A percentile compares a stretch with the other conserved stretches of the same genome.
phyloP scores from a whole-genome alignment of 2,113 vertebrate species.

The Sigmodon hispidus region DNA sequence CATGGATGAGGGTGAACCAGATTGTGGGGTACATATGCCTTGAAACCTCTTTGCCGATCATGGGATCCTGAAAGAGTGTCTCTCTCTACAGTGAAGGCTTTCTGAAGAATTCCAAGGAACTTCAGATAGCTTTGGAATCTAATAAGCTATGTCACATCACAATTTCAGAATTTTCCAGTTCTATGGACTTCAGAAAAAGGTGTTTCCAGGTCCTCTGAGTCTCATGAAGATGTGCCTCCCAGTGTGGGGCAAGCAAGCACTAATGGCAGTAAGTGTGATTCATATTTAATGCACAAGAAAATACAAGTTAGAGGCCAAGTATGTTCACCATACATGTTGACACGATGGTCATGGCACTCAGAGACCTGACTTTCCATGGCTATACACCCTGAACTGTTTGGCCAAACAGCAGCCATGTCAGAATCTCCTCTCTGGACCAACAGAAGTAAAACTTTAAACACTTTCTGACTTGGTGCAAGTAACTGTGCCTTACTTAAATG shows the following conservation, averaged over 20 bases:
- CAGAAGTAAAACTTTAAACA: background rate
- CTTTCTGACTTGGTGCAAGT: background rate
- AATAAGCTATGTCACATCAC: background rate
- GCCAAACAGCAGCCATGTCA: background rate
- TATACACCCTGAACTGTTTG: background rate
- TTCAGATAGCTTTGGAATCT: background rate
- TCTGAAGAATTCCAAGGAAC: background rate
- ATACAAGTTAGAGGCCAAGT: constrained; percentile 17
- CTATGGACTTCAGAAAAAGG: background rate
- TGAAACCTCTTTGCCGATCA: background rate
- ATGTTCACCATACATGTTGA: constrained; percentile 24
- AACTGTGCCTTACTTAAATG: background rate
- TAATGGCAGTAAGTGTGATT: background rate
- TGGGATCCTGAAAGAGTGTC: background rate
- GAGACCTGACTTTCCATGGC: background rate
- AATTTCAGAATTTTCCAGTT: constrained; percentile 39
- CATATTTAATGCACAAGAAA: background rate
- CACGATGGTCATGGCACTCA: background rate
- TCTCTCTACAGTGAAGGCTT: background rate
- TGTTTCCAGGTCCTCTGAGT: background rate
- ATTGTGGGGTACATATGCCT: background rate
- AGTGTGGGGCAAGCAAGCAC: background rate
- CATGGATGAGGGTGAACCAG: background rate
- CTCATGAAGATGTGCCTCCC: background rate
- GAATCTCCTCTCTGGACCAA: background rate